Evolutionary conservation across 2,797 vertebrate genomes (phyloP), one percentile per base, ranked within the genome.

Genomic region (Philypnodon macrostomus): DNA sequence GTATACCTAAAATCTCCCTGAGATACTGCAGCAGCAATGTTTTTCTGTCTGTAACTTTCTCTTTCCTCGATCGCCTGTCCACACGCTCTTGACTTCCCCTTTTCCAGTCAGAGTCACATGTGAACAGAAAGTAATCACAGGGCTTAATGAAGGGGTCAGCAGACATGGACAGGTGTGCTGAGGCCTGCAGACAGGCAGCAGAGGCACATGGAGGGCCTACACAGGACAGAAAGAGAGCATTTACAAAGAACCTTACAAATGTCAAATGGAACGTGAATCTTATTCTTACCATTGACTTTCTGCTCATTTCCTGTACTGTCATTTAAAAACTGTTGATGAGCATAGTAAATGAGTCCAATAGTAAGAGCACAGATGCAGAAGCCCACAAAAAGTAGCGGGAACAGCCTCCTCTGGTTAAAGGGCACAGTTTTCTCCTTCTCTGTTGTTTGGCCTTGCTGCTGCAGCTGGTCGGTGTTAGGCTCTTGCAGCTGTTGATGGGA

Each of bases 51-150:
- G 81, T 83, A 35, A 85, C 79, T 29, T 79, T 75, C 33, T 82
- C 61, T 1, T 66, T 19, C 46, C 14, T 54, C 32, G n/a, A 26
- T 35, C 37, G 38, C 65, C 38, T 41, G 16, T 64, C 10, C 42
- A 52, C 15, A 41, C 27, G 72, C 29, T 67, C 17, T 26, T 49
- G 35, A 18, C n/a, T 49, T 32, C 4, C 16, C 34, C 26, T 63
- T 15, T 30, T 75, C n/a, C 55, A 70, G 16, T 70, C 58, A n/a
- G 82, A 58, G 15, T 86, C 85, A 73, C 95, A 98, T 18, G 83
- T 73, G 36, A 86, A 92, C 58, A 83, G 55, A 80, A 92, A 95
- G 87, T 94, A 94, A 78, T 96, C 89, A 62, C 95, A 98, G 31
- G 93, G 92, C 33, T 74, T 78, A 16, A 58, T 67, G 53, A 87